phyloP scores from a whole-genome alignment of 2,888 invertebrate genomes.

The Portevinia maculata region DNA sequence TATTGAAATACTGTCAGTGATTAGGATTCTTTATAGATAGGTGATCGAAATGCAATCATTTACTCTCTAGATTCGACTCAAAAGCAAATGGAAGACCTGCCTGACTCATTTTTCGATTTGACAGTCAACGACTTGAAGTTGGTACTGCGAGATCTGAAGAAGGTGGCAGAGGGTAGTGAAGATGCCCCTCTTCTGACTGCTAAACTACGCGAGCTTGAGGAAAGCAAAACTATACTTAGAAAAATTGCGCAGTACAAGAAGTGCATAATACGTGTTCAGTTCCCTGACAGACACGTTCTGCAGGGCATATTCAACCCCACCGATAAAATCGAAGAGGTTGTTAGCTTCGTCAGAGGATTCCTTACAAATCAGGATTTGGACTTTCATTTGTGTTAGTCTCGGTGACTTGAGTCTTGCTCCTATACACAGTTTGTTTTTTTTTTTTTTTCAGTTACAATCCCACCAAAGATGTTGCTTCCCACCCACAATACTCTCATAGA shows the following conservation, averaged over 20 bases:
- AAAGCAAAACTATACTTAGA: slow-evolving; percentile 84
- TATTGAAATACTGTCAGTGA: background rate
- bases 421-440: slow-evolving; percentile 17
- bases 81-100: slow-evolving; percentile 87
- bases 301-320: slow-evolving; percentile 93
- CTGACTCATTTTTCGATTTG: slow-evolving; percentile 94
- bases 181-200: slow-evolving; percentile 89
- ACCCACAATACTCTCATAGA: slow-evolving; percentile 87
- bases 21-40: slow-evolving; percentile 84
- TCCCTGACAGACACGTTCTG: slow-evolving; percentile 92
- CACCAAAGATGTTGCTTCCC: slow-evolving; percentile 89
- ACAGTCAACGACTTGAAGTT: slow-evolving; percentile 91
- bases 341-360: slow-evolving; percentile 89
- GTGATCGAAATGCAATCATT: slow-evolving; percentile 89
- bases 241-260: slow-evolving; percentile 88
- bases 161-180: slow-evolving; percentile 86
- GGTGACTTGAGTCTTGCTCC: background rate
- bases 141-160: slow-evolving; percentile 89
- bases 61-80: slow-evolving; percentile 87
- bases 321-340: slow-evolving; percentile 88
- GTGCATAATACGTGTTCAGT: slow-evolving; percentile 92
- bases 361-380: slow-evolving; percentile 86
- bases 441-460: slow-evolving; percentile 88
- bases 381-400: slow-evolving; percentile 91
- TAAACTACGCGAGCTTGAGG: slow-evolving; percentile 85